Conservation (phyloP, 2,888 invertebrate species). For the Drosophila emarginata region DNA sequence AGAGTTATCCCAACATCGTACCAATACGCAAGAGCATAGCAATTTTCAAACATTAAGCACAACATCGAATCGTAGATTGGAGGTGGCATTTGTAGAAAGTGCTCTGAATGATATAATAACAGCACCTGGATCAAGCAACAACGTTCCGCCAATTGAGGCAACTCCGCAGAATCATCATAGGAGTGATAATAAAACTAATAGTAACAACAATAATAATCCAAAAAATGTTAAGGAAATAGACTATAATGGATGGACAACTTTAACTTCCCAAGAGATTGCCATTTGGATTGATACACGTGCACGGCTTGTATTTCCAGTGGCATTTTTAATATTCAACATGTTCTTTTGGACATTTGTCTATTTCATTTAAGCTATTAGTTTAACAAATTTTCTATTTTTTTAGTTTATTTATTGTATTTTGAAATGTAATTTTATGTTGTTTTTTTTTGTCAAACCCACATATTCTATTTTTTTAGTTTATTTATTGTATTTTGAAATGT, state of each 20-base stretch:
- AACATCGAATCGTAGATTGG: slow-evolving; percentile 53
- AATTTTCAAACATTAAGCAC: slow-evolving; percentile 28
- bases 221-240: slow-evolving; percentile 57
- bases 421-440: too few relatives aligned
- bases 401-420: slow-evolving; percentile 3
- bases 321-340: slow-evolving; percentile 91
- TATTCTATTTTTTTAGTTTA: too few relatives aligned
- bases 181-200: background rate
- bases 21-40: slow-evolving; percentile 37
- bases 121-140: background rate
- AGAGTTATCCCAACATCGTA: slow-evolving; percentile 40
- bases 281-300: slow-evolving; percentile 92
- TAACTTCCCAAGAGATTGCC: slow-evolving; percentile 94
- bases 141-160: background rate
- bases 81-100: slow-evolving; percentile 64
- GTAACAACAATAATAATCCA: slow-evolving; percentile 82
- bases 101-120: slow-evolving; percentile 32
- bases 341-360: slow-evolving; percentile 91
- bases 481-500: too few relatives aligned
- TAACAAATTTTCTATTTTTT: slow-evolving; percentile 1
- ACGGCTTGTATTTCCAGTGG: slow-evolving; percentile 89
- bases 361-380: slow-evolving; percentile 44
- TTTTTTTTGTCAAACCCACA: too few relatives aligned
- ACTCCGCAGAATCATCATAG: slow-evolving; percentile 60
- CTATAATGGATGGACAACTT: slow-evolving; percentile 87